These are phyloP conservation scores for Alosa alosa DNA, from an alignment of 2,113 vertebrate genomes.

Conservation along the genomic window DNA sequence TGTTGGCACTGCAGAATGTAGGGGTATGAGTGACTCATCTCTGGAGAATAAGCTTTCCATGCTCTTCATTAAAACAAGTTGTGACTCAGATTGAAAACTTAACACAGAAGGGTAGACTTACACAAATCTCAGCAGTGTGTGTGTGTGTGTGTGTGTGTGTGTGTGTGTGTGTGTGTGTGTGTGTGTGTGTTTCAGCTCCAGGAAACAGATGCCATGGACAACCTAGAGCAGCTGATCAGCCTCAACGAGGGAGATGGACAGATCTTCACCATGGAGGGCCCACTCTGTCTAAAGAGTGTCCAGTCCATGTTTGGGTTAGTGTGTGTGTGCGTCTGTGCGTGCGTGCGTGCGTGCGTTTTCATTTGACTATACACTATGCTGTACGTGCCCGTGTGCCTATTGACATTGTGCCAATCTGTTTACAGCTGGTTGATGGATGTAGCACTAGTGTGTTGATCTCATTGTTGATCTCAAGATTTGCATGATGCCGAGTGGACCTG, in stretches of 20 bases:
- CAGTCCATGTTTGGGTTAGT: slow-evolving; percentile 94
- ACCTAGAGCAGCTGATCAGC: slow-evolving; percentile 87
- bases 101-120: too few species aligned
- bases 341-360: neutral
- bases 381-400: neutral
- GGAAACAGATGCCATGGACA: slow-evolving; percentile 87
- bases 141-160: slow-evolving; percentile 29
- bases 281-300: slow-evolving; percentile 93
- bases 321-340: neutral
- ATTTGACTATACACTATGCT: too few species aligned
- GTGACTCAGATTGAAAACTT: too few species aligned
- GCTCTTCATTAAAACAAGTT: too few species aligned
- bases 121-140: neutral
- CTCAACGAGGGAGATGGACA: slow-evolving; percentile 93
- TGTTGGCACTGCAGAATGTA: neutral
- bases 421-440: neutral
- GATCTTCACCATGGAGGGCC: slow-evolving; percentile 93
- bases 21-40: neutral
- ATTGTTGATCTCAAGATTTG: neutral
- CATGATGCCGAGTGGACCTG: neutral
- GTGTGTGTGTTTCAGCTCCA: slow-evolving; percentile 77
- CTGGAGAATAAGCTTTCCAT: too few species aligned
- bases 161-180: too few species aligned
- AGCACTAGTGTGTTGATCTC: neutral
- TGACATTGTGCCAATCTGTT: neutral